Evolutionary conservation across 2,113 vertebrate genomes (phyloP).

Genomic region (Panurus biarmicus): DNA sequence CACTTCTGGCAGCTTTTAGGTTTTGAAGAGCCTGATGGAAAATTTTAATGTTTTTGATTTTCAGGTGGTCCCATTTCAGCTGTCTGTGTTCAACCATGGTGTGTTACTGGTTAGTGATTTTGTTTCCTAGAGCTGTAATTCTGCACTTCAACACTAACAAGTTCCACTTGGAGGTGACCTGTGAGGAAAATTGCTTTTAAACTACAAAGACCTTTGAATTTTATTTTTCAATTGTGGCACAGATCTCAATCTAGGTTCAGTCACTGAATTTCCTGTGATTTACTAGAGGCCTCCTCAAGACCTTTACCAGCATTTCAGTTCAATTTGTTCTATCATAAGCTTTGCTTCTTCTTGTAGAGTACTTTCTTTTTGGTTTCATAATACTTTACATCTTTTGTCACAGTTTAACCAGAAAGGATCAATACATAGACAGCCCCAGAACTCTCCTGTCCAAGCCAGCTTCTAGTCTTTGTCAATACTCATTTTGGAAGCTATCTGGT

Average conservation of each 20-base stretch:
- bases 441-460: not conserved
- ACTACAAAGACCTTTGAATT: not conserved
- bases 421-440: not conserved
- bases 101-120: not conserved
- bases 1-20: not conserved
- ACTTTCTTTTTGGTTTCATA: not conserved
- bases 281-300: not conserved
- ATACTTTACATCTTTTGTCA: not conserved
- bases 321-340: not conserved
- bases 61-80: not conserved
- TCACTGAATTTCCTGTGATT: not conserved
- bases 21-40: not conserved
- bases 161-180: not conserved
- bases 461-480: not conserved
- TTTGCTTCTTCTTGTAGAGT: not conserved
- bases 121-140: not conserved
- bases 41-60: not conserved
- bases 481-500: not conserved
- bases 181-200: not conserved
- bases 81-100: not conserved
- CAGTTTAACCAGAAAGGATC: not conserved
- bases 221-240: not conserved
- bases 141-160: not conserved
- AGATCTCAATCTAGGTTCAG: not conserved
- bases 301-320: not conserved